Evolutionary conservation across 1,140 invertebrate species (phyloP).

Genomic region (Muscidifurax raptorellus): DNA sequence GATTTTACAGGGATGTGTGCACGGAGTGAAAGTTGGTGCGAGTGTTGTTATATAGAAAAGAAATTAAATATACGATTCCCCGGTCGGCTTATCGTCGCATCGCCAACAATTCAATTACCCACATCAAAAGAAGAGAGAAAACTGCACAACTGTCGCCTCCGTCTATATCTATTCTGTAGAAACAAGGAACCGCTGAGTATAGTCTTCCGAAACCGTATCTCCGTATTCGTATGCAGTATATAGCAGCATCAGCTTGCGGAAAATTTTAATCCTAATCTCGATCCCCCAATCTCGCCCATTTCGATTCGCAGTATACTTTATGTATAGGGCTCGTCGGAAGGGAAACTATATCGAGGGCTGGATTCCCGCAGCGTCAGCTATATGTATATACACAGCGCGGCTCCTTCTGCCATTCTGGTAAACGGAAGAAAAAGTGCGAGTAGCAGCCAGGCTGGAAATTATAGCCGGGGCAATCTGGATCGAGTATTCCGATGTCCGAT

Average conservation of each 20-base stretch:
- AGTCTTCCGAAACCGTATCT: too few relatives aligned
- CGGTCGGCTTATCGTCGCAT: too few relatives aligned
- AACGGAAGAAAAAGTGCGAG: slow-evolving; percentile 6
- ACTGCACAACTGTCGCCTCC: neutral
- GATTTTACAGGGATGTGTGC: too few relatives aligned
- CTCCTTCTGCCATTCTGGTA: too few relatives aligned
- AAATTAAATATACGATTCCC: too few relatives aligned
- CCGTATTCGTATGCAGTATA: slow-evolving; percentile 27
- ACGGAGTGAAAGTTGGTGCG: too few relatives aligned
- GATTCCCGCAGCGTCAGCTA: slow-evolving; percentile 27
- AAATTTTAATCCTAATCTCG: slow-evolving; percentile 40
- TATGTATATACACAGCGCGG: neutral
- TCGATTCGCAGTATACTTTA: neutral
- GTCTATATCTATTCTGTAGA: too few relatives aligned
- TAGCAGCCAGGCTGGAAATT: slow-evolving; percentile 29
- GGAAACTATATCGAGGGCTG: neutral
- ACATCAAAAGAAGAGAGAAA: slow-evolving; percentile 13
- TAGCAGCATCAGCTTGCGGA: slow-evolving; percentile 21
- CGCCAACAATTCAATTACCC: slow-evolving; percentile 9
- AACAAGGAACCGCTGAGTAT: too few relatives aligned
- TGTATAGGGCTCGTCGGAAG: neutral
- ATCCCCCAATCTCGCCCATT: neutral
- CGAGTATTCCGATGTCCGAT: slow-evolving; percentile 20
- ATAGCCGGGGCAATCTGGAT: slow-evolving; percentile 32
- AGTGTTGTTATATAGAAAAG: too few relatives aligned